Evolutionary conservation across 1,140 invertebrate species (phyloP).

Genomic region (Drosophila biarmipes): DNA sequence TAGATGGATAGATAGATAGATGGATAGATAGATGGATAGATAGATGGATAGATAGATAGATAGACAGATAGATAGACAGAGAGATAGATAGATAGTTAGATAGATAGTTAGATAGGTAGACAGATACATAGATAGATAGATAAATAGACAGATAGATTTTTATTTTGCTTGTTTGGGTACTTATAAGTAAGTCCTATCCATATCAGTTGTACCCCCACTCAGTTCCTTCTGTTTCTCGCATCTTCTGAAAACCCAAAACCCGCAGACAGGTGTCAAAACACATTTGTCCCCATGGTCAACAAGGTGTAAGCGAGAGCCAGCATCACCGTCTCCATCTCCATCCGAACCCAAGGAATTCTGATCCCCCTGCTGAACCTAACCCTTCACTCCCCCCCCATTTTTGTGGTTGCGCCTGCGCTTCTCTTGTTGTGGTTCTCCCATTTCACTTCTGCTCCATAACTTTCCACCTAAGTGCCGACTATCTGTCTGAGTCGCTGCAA

Average conservation of each 20-base stretch:
- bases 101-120: too few relatives aligned
- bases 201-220: neutral
- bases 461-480: constrained; percentile 61
- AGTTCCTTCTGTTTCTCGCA: too few relatives aligned
- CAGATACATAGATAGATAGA: too few relatives aligned
- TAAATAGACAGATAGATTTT: too few relatives aligned
- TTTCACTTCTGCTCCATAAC: constrained; percentile 46
- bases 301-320: constrained; percentile 15
- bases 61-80: too few relatives aligned
- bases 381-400: constrained; percentile 6
- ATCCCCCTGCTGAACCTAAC: neutral
- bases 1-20: too few relatives aligned
- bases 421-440: constrained; percentile 47
- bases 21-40: too few relatives aligned
- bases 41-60: too few relatives aligned
- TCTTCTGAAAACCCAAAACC: neutral
- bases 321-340: neutral
- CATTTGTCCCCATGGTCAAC: constrained; percentile 35
- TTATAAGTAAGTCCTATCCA: neutral
- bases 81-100: too few relatives aligned
- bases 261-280: constrained; percentile 44
- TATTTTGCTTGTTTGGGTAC: neutral
- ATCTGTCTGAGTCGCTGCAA: constrained; percentile 45
- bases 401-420: constrained; percentile 27
- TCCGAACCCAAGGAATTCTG: constrained; percentile 3